These are phyloP conservation scores for Nasonia oneida DNA, from an alignment of 2,888 invertebrate genomes.

Conservation along the genomic window DNA sequence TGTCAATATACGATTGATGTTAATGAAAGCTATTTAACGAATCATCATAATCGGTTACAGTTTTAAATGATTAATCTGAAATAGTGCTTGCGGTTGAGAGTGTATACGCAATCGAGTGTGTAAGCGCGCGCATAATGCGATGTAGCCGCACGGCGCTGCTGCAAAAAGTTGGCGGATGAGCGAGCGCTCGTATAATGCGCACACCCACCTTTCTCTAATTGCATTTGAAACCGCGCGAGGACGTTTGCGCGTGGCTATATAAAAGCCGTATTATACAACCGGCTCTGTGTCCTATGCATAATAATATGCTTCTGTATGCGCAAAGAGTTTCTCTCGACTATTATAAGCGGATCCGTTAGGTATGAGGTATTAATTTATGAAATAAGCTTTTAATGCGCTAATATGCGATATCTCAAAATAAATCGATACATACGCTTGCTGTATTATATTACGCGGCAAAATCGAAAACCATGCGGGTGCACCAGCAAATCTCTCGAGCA, in stretches of 20 bases:
- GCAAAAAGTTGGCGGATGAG: constrained; percentile 23
- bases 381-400: no score
- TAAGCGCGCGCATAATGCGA: constrained; percentile 44
- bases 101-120: constrained; percentile 29
- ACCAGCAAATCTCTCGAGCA: neutral
- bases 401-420: no score
- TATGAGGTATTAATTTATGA: no score
- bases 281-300: neutral
- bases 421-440: neutral
- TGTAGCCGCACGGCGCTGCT: neutral
- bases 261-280: neutral
- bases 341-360: neutral
- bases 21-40: neutral
- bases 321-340: neutral
- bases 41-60: neutral
- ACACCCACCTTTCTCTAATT: constrained; percentile 49
- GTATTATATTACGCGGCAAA: neutral
- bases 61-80: neutral
- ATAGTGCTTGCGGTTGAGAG: neutral
- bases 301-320: neutral
- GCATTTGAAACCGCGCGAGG: constrained; percentile 23
- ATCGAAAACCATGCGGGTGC: neutral
- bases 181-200: constrained; percentile 10
- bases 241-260: neutral
- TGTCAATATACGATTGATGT: neutral